Evolutionary conservation across 2,888 invertebrate species (phyloP), one percentile per base, ranked within the genome.

Genomic region (Chirona hameri): DNA sequence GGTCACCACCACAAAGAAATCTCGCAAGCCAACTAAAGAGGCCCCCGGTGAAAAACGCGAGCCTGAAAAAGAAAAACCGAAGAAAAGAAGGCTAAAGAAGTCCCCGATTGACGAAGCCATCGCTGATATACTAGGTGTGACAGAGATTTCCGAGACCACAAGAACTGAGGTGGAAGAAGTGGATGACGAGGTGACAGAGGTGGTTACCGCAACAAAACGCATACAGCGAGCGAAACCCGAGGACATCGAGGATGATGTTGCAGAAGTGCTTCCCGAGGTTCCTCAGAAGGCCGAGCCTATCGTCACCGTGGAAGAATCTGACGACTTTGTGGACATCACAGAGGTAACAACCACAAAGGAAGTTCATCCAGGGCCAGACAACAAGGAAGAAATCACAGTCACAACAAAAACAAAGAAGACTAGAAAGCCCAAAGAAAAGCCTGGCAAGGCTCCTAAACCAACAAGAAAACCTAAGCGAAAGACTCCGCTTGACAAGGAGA

Each of bases 91-190:
- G n/a, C 27, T 27, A 1, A 12, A 65, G 65, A 12, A 65, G 12
- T 4, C 65, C 7, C 9, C 27, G 3, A 24, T 65, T 5, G n/a
- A 65, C 10, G 27, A 65, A 65, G n/a, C 14, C 1, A 27, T 27
- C n/a, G 65, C 9, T 12, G 84, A 85, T 52, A 82, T 85, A 65
- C 48, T 81, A n/a, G 52, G 76, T 21, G 83, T 82, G 14, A 27
- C 46, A 27, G 48, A 48, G 7, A 76, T 82, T 31, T 60, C 79
- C 27, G 46, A 65, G 57, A 65, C 72, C 4, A 65, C 81, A 21
- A 72, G 82, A 52, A 48, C 82, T 12, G 81, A 69, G 52, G 76
- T 81, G 48, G 72, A 65, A n/a, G 48, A 65, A 39, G 39, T 48
- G 3, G 48, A 79, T 46, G 52, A 82, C 39, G 81, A 82, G 76